Percentiles rank a stretch among this genome's conserved stretches.
Evolutionary conservation across 2,888 invertebrate genomes (phyloP).

Genomic region (Euproctis similis): DNA sequence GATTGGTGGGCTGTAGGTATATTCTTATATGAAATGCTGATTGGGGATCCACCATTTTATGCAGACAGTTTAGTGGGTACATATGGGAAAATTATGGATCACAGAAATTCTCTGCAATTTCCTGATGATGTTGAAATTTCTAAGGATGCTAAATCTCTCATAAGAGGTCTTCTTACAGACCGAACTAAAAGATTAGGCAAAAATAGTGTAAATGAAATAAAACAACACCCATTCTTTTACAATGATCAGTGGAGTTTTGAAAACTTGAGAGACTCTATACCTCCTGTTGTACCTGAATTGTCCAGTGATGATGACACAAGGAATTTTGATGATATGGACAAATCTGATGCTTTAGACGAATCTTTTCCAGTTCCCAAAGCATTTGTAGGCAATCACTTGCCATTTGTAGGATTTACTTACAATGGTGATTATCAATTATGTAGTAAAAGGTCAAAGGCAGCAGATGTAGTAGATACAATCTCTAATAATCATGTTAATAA

Average conservation of each 20-base stretch:
- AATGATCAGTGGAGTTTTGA: conserved; percentile 99
- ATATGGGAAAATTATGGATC: conserved; percentile 99
- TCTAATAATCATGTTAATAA: conserved; percentile 78
- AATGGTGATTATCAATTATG: conserved; percentile 92
- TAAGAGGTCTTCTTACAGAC: conserved; percentile 95
- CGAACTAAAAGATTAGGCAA: conserved; percentile 91
- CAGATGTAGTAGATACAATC: conserved; percentile 78
- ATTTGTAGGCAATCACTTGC: conserved; percentile 98
- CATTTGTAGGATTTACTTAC: conserved; percentile 99
- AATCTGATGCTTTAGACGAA: conserved; percentile 94
- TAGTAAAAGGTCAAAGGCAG: conserved; percentile 58
- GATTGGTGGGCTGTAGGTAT: conserved; percentile 99
- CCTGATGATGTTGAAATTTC: conserved; percentile 97
- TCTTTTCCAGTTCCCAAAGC: conserved; percentile 97
- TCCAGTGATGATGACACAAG: conserved; percentile 97
- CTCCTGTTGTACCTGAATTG: conserved; percentile 97
- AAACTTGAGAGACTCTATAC: conserved; percentile 93
- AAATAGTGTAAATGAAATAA: conserved; percentile 96
- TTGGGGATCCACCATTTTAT: conserved; percentile 99
- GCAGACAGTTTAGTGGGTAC: conserved; percentile 98
- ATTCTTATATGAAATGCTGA: conserved; percentile 98
- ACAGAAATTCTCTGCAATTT: conserved; percentile 95
- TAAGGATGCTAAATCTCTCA: conserved; percentile 89
- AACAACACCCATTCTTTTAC: conserved; percentile 93
- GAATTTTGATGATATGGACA: conserved; percentile 98